Evolutionary conservation across 2,888 invertebrate species (phyloP).

Genomic region (Drepanosiphum platanoidis): DNA sequence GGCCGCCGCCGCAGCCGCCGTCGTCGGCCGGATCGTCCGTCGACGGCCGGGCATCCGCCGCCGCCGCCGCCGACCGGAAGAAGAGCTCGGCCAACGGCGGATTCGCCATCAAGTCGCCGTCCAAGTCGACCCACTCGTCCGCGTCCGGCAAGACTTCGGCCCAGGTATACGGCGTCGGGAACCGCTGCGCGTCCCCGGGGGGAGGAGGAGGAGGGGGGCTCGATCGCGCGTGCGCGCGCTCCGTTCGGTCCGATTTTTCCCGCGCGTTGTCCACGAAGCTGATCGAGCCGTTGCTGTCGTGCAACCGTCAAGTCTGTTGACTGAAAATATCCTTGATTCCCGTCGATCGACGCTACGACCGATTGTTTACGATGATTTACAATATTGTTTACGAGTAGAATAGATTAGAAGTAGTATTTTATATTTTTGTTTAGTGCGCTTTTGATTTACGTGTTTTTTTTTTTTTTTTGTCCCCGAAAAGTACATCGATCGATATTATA

Average conservation of each 20-base stretch:
- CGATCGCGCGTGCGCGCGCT: too few species aligned
- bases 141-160: conserved; percentile 49
- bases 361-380: too few species aligned
- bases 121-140: conserved; percentile 42
- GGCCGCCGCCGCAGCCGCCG: conserved; percentile 38
- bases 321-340: not conserved
- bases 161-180: conserved; percentile 23
- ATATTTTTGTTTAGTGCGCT: too few species aligned
- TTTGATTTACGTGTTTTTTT: too few species aligned
- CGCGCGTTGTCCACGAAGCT: too few species aligned
- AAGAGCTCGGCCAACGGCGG: conserved; percentile 63
- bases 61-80: conserved; percentile 29
- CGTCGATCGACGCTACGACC: not conserved
- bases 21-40: conserved; percentile 61
- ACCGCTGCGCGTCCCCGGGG: not conserved
- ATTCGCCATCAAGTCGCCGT: conserved; percentile 63
- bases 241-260: too few species aligned
- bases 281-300: not conserved
- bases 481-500: too few species aligned
- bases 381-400: too few species aligned
- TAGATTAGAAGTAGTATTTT: too few species aligned
- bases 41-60: conserved; percentile 50
- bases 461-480: too few species aligned
- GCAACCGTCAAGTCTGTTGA: too few species aligned
- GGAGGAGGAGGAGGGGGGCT: too few species aligned